Conservation (phyloP, 2,113 vertebrate genomes). For the Spea bombifrons region DNA sequence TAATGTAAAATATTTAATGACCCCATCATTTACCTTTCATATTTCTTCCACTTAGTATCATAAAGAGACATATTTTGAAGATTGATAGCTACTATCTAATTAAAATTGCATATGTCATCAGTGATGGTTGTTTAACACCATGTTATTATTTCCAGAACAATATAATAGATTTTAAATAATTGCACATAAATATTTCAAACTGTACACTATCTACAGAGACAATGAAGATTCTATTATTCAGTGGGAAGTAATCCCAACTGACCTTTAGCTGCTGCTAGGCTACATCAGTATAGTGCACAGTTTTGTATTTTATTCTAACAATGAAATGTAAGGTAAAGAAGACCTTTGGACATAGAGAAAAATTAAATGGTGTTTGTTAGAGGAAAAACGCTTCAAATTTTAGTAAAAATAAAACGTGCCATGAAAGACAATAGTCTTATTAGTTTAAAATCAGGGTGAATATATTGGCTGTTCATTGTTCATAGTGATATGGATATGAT, state of each 20-base stretch:
- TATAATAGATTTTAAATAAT: constrained; percentile 42
- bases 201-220: constrained; percentile 22
- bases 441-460: no score
- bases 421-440: no score
- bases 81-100: constrained; percentile 48
- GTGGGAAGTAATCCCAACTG: constrained; percentile 9
- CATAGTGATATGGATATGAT: no score
- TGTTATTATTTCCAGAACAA: constrained; percentile 45
- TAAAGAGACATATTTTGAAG: constrained; percentile 55
- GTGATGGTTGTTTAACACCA: constrained; percentile 16
- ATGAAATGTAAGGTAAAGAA: background rate
- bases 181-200: constrained; percentile 35
- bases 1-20: constrained; percentile 59
- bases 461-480: no score
- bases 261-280: constrained; percentile 27
- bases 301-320: constrained; percentile 17
- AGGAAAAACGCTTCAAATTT: background rate
- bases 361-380: background rate
- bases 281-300: constrained; percentile 8
- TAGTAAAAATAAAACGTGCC: no score
- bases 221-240: constrained; percentile 13
- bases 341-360: constrained; percentile 3
- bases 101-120: constrained; percentile 50
- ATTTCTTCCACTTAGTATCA: constrained; percentile 49
- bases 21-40: constrained; percentile 53